Evolutionary conservation across 1,140 invertebrate species (phyloP).

Genomic region (Platyura marginata): DNA sequence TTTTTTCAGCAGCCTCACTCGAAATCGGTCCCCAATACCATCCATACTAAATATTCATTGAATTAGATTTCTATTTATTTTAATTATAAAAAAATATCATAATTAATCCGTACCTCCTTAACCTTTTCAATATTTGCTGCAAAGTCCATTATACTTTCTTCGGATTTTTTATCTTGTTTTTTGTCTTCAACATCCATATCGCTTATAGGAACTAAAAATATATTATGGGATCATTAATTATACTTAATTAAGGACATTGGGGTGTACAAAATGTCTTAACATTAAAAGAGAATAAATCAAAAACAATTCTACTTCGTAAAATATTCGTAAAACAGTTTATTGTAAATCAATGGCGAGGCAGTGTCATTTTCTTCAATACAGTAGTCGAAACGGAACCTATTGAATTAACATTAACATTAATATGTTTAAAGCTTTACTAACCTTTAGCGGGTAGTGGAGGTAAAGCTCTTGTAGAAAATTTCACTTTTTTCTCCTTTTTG

Average conservation of each 20-base stretch:
- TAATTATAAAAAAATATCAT: conserved; percentile 25
- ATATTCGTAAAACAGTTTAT: too few relatives aligned
- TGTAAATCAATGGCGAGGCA: too few relatives aligned
- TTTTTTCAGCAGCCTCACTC: conserved; percentile 83
- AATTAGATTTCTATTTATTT: neutral
- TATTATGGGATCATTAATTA: too few relatives aligned
- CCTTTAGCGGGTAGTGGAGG: conserved; percentile 49
- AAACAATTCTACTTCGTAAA: too few relatives aligned
- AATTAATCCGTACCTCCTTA: conserved; percentile 83
- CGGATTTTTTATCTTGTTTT: conserved; percentile 15
- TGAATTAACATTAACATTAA: too few relatives aligned
- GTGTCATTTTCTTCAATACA: too few relatives aligned
- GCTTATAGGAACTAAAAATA: too few relatives aligned
- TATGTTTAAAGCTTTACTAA: too few relatives aligned
- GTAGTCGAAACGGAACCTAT: too few relatives aligned
- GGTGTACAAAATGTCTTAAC: too few relatives aligned
- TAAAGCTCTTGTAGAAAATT: conserved; percentile 42
- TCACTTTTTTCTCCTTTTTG: conserved; percentile 29
- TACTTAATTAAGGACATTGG: too few relatives aligned
- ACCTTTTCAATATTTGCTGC: conserved; percentile 84
- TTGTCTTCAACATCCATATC: neutral
- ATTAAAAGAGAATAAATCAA: too few relatives aligned
- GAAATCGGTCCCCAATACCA: conserved; percentile 98
- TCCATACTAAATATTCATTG: conserved; percentile 48
- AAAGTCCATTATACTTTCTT: conserved; percentile 44